A percentile compares a stretch with the other conserved stretches of the same genome.
phyloP scores from a whole-genome alignment of 2,888 invertebrate species.

The Liodrosophila aerea region DNA sequence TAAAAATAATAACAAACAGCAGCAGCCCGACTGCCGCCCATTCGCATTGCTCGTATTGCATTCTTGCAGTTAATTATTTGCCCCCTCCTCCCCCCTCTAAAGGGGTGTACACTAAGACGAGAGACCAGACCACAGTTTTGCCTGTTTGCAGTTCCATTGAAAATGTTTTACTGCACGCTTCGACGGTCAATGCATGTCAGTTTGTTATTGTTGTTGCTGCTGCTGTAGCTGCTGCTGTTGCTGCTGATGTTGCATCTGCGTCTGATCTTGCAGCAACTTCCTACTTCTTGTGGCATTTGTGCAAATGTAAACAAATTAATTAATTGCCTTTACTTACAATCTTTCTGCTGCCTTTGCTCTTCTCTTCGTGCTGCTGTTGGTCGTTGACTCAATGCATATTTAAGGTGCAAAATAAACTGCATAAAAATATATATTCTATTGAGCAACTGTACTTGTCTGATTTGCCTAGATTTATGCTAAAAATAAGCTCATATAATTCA shows the following conservation, averaged over 20 bases:
- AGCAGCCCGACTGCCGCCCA: constrained; percentile 44
- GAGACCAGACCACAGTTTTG: constrained; percentile 36
- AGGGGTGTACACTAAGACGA: constrained; percentile 14
- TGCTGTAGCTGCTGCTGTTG: constrained; percentile 8
- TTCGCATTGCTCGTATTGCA: constrained; percentile 71
- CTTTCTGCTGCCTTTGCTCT: constrained; percentile 30
- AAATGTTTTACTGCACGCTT: constrained; percentile 76
- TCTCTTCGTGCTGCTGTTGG: constrained; percentile 16
- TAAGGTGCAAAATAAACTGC: constrained; percentile 38
- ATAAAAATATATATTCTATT: constrained; percentile 55
- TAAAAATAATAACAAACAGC: constrained; percentile 78
- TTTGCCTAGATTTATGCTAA: neutral
- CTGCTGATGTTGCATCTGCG: constrained; percentile 63
- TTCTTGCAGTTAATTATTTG: constrained; percentile 77
- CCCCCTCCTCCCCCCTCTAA: constrained; percentile 19
- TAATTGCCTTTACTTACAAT: constrained; percentile 72
- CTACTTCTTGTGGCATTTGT: constrained; percentile 73
- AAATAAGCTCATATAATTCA: too few species aligned
- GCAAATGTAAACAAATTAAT: constrained; percentile 75
- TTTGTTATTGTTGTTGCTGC: constrained; percentile 31
- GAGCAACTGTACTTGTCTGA: constrained; percentile 1
- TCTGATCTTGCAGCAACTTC: constrained; percentile 76
- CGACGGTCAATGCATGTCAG: constrained; percentile 73
- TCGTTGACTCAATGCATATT: constrained; percentile 42
- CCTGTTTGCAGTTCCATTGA: constrained; percentile 69